Percentiles rank a stretch among this genome's conserved stretches.
These are phyloP conservation scores for Drosophila longiperda DNA, from an alignment of 2,888 invertebrate species.

Conservation along the genomic window DNA sequence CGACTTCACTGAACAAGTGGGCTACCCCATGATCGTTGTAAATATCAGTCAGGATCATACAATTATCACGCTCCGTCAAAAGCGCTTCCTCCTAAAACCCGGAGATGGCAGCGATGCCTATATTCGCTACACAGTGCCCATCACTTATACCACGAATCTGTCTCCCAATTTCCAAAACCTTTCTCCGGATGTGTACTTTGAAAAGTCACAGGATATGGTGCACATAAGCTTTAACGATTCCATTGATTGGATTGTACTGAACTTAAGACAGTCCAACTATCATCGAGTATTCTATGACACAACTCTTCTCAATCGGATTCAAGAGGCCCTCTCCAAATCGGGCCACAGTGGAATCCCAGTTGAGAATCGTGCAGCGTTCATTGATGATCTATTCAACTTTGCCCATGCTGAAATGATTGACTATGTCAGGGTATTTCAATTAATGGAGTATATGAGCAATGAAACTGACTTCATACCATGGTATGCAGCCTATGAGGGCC, in stretches of 20 bases:
- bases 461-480: slow-evolving; percentile 92
- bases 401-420: slow-evolving; percentile 85
- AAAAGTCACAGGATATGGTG: slow-evolving; percentile 30
- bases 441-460: slow-evolving; percentile 88
- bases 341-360: slow-evolving; percentile 68
- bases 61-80: slow-evolving; percentile 59
- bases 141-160: slow-evolving; percentile 77
- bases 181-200: slow-evolving; percentile 62
- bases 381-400: slow-evolving; percentile 90
- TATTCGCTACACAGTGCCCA: slow-evolving; percentile 77
- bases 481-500: slow-evolving; percentile 87
- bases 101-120: slow-evolving; percentile 56
- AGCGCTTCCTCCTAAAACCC: slow-evolving; percentile 67
- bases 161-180: slow-evolving; percentile 66
- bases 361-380: slow-evolving; percentile 90
- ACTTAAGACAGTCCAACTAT: slow-evolving; percentile 81
- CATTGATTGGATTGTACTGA: slow-evolving; percentile 80
- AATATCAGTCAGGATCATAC: slow-evolving; percentile 25
- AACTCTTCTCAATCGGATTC: slow-evolving; percentile 86
- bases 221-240: slow-evolving; percentile 31
- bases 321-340: slow-evolving; percentile 47
- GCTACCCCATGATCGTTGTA: slow-evolving; percentile 88
- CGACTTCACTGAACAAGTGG: slow-evolving; percentile 89
- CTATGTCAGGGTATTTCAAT: slow-evolving; percentile 85
- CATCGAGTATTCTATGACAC: slow-evolving; percentile 90